Base-by-base conservation (phyloP, 2,888 invertebrate genomes). In the Volucella bombylans region DNA sequence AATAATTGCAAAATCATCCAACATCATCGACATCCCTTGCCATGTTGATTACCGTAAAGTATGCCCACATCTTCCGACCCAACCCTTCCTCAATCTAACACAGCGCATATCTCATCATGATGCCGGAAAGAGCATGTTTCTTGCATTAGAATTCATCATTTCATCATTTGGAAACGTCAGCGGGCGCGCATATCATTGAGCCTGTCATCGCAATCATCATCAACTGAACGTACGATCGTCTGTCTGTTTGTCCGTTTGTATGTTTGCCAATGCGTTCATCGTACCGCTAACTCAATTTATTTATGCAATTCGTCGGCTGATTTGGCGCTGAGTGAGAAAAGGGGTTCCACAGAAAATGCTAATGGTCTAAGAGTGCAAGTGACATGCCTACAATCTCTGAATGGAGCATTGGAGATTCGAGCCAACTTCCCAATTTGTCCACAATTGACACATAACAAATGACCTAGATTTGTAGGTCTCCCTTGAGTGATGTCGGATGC, bases 161-260 rank as follows among this genome's bases (percentile, higher is more conserved):
- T 57, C 77, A 74, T 80, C 83, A 74, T 83, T 80, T 69, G 55
- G 54, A 65, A 38, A 83, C 65, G 64, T 65, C 79, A 74, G 69
- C 69, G 79, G 12, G 31, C 62, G 31, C 62, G n/a, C 73, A 68
- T 79, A 78, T 78, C 68, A 15, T 62, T 82, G 15, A 14, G 55
- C 23, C 65, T 83, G 80, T 83, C 83, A 83, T 83, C 83, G 65
- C 59, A 41, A 74, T 83, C 82, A 79, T 83, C 74, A 69, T 83
- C 79, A 79, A 49, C 78, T 64, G 71, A 11, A 43, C 8, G 12
- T 14, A 18, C 18, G 55, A 50, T 38, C 52, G 68, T 73, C 55
- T 18, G 47, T 47, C 31, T 47, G 54, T 71, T 43, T 41, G 72
- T 47, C 31, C 43, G 49, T 71, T 43, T 47, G 72, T 73, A 50